Evolutionary conservation across 2,888 invertebrate species (phyloP), one percentile per base, ranked within the genome.

Genomic region (Arrhopalites spinosus): DNA sequence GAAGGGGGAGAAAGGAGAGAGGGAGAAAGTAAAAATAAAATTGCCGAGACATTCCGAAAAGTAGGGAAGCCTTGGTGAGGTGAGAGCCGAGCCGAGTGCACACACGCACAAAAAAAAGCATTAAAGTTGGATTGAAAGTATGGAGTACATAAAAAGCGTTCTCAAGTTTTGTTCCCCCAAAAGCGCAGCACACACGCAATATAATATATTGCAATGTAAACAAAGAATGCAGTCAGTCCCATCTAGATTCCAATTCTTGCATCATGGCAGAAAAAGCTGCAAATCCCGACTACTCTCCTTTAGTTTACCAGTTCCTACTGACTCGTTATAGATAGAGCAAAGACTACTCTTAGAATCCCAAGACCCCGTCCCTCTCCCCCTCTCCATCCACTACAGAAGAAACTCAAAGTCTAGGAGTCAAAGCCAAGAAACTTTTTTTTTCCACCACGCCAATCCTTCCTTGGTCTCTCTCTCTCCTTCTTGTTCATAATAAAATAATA

Each of bases 241-340:
- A 66, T 66, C 66, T 66, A 66, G 45, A 45, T 45, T 66, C 13
- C n/a, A 45, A 30, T 45, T 20, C 45, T 66, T 59, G 59, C 59
- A 59, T 20, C n/a, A 13, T 23, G 66, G 20, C 64, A 20, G 1
- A 27, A 61, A 1, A 15, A 27, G 36, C n/a, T n/a, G n/a, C n/a
- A 59, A 53, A 20, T 53, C 53, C 23, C 59, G 11, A 11, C 1
- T 23, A 25, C 59, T 23, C 59, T 59, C 59, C 59, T 20, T 23
- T 20, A 11, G 23, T 66, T 66, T 20, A 13, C 27, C 27, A 36
- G 30, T 23, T 45, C 30, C 63, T 30, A 1, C 30, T 66, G 25
- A 15, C 13, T 27, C 7, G 15, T 59, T 59, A 8, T 59, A 59
- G 59, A 59, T 59, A 23, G 59, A 59, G 59, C 59, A 25, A 7